A percentile compares a stretch with the other conserved stretches of the same genome.
These are phyloP conservation scores for Acanthosepion pharaonis DNA, from an alignment of 2,888 invertebrate genomes.

Conservation along the genomic window DNA sequence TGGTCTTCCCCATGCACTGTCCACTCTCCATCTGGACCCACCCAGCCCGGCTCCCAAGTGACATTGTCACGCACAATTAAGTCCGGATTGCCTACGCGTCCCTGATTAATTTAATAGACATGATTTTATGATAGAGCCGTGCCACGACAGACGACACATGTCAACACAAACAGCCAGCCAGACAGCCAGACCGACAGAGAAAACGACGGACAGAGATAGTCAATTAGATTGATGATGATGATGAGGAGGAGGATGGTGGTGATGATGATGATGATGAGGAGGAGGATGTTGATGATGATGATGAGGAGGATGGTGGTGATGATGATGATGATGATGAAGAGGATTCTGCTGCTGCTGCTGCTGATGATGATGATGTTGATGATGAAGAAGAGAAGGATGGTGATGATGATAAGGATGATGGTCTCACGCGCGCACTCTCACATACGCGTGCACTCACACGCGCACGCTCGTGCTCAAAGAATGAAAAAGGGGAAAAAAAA, in stretches of 20 bases:
- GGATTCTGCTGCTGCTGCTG: too few species aligned
- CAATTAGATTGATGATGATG: neutral
- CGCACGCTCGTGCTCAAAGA: neutral
- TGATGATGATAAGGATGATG: neutral
- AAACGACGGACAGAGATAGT: neutral
- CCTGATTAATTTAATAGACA: conserved; percentile 20
- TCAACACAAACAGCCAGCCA: neutral
- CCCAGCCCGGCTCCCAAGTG: neutral
- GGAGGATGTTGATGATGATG: too few species aligned
- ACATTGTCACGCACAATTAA: conserved; percentile 33
- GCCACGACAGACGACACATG: neutral
- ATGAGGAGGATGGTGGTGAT: too few species aligned
- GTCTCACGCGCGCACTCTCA: too few species aligned
- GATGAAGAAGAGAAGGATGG: too few species aligned
- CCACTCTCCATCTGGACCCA: neutral
- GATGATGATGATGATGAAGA: too few species aligned
- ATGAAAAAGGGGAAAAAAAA: neutral
- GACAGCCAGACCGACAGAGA: neutral
- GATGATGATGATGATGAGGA: too few species aligned
- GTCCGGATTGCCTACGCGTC: neutral
- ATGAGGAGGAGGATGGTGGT: neutral
- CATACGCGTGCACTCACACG: too few species aligned
- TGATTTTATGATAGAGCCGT: neutral
- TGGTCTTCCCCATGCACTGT: neutral
- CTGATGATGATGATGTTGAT: too few species aligned